Base-by-base conservation (phyloP, 2,888 invertebrate genomes). In the Spatulosminthurus flaviceps region DNA sequence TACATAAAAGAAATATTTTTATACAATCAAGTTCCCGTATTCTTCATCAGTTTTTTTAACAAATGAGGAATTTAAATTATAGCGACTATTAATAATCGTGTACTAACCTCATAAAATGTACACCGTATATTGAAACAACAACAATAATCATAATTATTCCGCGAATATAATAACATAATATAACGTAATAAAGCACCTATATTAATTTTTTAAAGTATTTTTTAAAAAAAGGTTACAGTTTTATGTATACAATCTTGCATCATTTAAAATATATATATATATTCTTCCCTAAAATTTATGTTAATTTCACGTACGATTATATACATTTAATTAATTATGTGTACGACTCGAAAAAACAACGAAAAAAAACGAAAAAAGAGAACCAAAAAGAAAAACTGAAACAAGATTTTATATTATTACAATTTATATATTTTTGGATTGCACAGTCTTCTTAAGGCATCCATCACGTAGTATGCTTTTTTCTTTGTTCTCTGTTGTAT, bases 371-470 rank as follows among this genome's bases (percentile, higher is more conserved):
- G 16, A 51, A n/a, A 51, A 51, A 16, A n/a, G 51, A 51, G 24
- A 9, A 64, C 11, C 11, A 26, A 64, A 64, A 9, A 24, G 13
- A 16, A 64, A 64, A 64, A 22, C 13, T 64, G 64, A 64, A 64
- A 64, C 64, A 64, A 64, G 64, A 24, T 64, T 22, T 64, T 64
- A 19, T 22, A 21, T 76, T 34, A 66, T 77, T 78, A 78, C 26
- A 75, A 77, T 51, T 51, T n/a, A 51, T 60, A 72, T 67, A 28
- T 69, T 78, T 78, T 78, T 78, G 78, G 78, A 78, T 78, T 78
- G 78, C 80, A 80, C 80, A 80, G 78, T 78, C 80, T 77, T 80
- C 73, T 74, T 80, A 80, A 80, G 80, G 80, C 80, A 80, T 80
- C 80, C 78, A 78, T 78, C 78, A 78, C 78, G 60, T 51, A 78